A percentile compares a stretch with the other conserved stretches of the same genome.
These are phyloP conservation scores for Echeneis naucrates DNA, from an alignment of 2,797 vertebrate genomes.

Conservation along the genomic window DNA sequence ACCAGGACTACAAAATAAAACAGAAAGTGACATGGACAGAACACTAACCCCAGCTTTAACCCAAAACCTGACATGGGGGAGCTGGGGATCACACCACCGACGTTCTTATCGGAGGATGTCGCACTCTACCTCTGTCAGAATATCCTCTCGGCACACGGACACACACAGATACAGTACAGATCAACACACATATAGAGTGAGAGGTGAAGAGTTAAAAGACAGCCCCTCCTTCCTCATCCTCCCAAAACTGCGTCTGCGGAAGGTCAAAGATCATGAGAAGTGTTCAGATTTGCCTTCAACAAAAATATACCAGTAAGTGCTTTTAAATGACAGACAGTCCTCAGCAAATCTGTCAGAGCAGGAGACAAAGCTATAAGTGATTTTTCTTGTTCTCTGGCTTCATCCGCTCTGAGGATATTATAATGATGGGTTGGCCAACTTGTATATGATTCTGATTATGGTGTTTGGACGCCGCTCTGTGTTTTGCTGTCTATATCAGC, in stretches of 20 bases:
- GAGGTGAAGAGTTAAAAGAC: neutral
- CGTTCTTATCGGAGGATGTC: too few species aligned
- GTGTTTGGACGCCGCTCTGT: conserved; percentile 65
- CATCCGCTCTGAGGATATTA: conserved; percentile 57
- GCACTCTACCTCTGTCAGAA: too few species aligned
- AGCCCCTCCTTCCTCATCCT: neutral
- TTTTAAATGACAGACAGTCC: conserved; percentile 45
- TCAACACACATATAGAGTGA: neutral
- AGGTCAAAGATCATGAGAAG: conserved; percentile 24
- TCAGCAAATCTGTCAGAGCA: conserved; percentile 54
- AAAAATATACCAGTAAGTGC: conserved; percentile 27
- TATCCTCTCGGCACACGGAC: neutral
- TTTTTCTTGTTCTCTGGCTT: conserved; percentile 48
- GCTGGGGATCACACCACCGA: too few species aligned
- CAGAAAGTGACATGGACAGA: too few species aligned
- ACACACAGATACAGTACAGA: neutral
- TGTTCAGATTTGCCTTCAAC: neutral
- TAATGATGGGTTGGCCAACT: conserved; percentile 76
- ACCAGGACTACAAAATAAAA: too few species aligned
- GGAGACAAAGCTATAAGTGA: conserved; percentile 45
- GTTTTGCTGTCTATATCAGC: conserved; percentile 61
- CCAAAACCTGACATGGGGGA: too few species aligned
- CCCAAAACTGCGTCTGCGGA: neutral
- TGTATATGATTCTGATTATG: conserved; percentile 76
- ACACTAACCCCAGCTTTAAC: too few species aligned